phyloP scores from a whole-genome alignment of 1,140 invertebrate species.

The Halotydeus destructor region DNA sequence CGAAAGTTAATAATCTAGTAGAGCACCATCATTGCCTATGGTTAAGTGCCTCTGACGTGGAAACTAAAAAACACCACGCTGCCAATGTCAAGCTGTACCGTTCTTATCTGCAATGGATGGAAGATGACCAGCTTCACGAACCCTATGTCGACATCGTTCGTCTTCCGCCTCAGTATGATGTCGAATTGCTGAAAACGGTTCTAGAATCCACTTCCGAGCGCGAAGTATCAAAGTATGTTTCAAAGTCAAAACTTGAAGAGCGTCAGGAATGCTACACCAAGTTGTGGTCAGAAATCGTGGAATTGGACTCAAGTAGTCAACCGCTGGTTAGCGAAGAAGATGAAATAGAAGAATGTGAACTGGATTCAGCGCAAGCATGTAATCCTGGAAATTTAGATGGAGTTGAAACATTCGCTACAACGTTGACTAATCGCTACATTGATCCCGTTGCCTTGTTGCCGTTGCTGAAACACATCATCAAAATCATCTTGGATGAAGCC shows the following conservation, averaged over 20 bases:
- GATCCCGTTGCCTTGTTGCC: neutral
- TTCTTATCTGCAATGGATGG: constrained; percentile 10
- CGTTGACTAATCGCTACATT: too few relatives aligned
- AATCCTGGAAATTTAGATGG: neutral
- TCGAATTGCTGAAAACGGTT: constrained; percentile 10
- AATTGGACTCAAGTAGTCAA: neutral
- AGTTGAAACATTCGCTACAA: neutral
- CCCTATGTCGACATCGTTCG: constrained; percentile 12
- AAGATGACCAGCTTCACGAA: constrained; percentile 10
- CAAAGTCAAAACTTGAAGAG: neutral
- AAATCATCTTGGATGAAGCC: constrained; percentile 2
- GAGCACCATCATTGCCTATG: constrained; percentile 9
- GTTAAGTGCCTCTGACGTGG: neutral
- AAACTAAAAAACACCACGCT: neutral
- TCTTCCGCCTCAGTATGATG: constrained; percentile 9
- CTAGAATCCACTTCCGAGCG: neutral
- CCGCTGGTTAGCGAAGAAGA: neutral
- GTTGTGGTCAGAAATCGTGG: constrained; percentile 2
- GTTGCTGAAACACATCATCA: constrained; percentile 1
- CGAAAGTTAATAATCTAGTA: constrained; percentile 8
- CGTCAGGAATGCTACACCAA: neutral
- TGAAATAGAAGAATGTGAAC: neutral
- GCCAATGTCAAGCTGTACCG: constrained; percentile 6
- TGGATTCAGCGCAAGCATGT: neutral
- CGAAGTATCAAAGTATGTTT: constrained; percentile 1